These are phyloP conservation scores for Mamestra brassicae DNA, from an alignment of 2,888 invertebrate genomes.

Conservation along the genomic window DNA sequence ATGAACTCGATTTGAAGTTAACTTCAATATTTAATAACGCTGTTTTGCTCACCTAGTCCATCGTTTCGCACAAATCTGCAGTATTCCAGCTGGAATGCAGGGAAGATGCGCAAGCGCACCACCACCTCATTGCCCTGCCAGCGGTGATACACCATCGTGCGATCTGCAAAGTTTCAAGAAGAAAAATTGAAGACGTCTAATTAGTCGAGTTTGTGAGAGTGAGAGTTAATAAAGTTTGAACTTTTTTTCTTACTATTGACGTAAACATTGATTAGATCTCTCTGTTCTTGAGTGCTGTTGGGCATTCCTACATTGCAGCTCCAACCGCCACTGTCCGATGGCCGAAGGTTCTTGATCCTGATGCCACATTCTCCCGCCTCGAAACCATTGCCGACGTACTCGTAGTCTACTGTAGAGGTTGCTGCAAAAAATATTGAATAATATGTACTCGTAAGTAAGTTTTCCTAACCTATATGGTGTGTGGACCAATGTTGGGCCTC, in stretches of 20 bases:
- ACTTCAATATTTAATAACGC: not conserved
- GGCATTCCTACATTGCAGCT: conserved; percentile 82
- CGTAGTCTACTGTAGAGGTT: conserved; percentile 63
- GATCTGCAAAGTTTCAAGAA: conserved; percentile 6
- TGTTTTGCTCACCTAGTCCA: conserved; percentile 75
- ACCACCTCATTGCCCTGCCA: conserved; percentile 36
- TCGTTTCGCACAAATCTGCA: conserved; percentile 84
- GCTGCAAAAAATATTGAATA: conserved; percentile 61
- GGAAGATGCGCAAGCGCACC: conserved; percentile 55
- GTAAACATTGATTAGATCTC: conserved; percentile 57
- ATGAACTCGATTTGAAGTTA: not conserved
- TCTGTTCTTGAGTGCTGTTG: conserved; percentile 68
- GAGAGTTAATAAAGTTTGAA: not conserved
- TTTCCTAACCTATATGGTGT: no score
- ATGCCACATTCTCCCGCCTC: conserved; percentile 85
- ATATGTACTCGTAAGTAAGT: no score
- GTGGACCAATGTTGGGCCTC: not conserved
- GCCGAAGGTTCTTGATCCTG: conserved; percentile 68
- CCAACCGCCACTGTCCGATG: conserved; percentile 77
- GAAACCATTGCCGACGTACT: conserved; percentile 83
- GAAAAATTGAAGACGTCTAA: no score
- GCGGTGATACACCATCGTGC: not conserved
- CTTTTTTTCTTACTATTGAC: conserved; percentile 65
- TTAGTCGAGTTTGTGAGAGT: not conserved
- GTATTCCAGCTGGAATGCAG: conserved; percentile 73